A percentile compares a stretch with the other conserved stretches of the same genome.
These are phyloP conservation scores for Hylyphantes graminicola DNA, from an alignment of 1,140 invertebrate genomes.

Conservation along the genomic window DNA sequence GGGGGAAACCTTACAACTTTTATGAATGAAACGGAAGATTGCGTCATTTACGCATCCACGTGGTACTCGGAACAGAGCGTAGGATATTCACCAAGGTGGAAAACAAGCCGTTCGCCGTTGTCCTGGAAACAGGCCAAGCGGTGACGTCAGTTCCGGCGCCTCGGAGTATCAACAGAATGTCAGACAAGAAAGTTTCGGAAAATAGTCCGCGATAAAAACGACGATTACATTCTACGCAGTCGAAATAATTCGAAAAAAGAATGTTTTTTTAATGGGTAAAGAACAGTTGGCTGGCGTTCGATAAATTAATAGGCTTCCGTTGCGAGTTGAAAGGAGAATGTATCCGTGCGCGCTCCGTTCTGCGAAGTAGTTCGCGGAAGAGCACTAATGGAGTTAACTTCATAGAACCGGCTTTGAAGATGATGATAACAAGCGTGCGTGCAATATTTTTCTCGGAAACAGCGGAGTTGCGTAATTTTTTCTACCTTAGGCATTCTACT, in stretches of 20 bases:
- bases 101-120: conserved; percentile 2
- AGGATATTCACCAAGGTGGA: conserved; percentile 14
- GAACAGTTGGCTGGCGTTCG: no score
- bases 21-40: conserved; percentile 51
- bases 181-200: conserved; percentile 11
- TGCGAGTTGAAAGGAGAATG: neutral
- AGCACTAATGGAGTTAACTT: conserved; percentile 48
- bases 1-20: conserved; percentile 21
- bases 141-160: conserved; percentile 42
- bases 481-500: conserved; percentile 39
- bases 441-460: conserved; percentile 52
- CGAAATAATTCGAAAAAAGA: neutral
- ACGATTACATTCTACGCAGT: neutral
- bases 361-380: conserved; percentile 57
- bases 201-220: conserved; percentile 3
- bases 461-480: conserved; percentile 47
- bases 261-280: no score
- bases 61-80: conserved; percentile 48
- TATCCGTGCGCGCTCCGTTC: conserved; percentile 29
- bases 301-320: neutral
- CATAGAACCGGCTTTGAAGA: conserved; percentile 51
- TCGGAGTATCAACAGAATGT: conserved; percentile 7
- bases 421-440: conserved; percentile 48
- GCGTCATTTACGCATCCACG: conserved; percentile 57
- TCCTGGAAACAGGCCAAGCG: conserved; percentile 47